Percentiles rank a stretch among this genome's conserved stretches.
Conservation (phyloP, 1,140 invertebrate genomes). For the Plectrocnemia conspersa region DNA sequence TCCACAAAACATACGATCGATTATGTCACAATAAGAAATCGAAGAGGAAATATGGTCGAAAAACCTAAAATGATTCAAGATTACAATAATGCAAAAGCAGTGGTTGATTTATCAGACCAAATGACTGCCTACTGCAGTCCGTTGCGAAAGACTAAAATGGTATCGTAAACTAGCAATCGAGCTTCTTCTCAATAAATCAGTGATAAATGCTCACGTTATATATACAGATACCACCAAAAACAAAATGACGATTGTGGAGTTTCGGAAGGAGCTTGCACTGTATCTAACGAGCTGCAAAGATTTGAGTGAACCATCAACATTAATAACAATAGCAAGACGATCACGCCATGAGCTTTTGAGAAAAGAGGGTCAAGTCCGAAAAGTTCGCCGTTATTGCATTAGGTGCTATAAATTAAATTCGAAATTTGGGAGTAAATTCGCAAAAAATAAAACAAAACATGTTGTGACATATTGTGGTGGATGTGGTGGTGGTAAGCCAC, state of each 20-base stretch:
- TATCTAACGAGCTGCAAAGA: conserved; percentile 14
- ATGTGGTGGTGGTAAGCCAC: conserved; percentile 10
- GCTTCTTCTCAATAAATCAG: conserved; percentile 33
- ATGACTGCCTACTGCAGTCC: conserved; percentile 26
- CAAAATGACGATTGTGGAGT: conserved; percentile 8
- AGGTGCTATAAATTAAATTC: conserved; percentile 16
- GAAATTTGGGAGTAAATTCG: conserved; percentile 12
- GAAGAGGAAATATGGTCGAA: conserved; percentile 13
- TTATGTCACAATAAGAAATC: conserved; percentile 12
- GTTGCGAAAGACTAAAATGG: conserved; percentile 34
- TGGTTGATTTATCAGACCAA: conserved; percentile 31
- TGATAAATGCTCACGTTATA: conserved; percentile 30
- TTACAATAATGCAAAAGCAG: conserved; percentile 33
- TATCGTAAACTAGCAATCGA: conserved; percentile 39
- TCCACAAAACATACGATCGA: conserved; percentile 32
- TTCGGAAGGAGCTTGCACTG: conserved; percentile 8
- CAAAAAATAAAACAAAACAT: conserved; percentile 11
- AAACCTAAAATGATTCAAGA: conserved; percentile 35
- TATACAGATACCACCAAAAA: conserved; percentile 9
- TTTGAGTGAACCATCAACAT: conserved; percentile 5
- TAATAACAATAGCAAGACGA: conserved; percentile 1
- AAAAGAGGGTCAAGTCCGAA: conserved; percentile 14
- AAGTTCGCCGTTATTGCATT: conserved; percentile 11
- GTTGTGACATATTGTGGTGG: conserved; percentile 15
- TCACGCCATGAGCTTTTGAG: conserved; percentile 13